These are phyloP conservation scores for Pachydiplax longipennis DNA, from an alignment of 2,888 invertebrate species.

Conservation along the genomic window DNA sequence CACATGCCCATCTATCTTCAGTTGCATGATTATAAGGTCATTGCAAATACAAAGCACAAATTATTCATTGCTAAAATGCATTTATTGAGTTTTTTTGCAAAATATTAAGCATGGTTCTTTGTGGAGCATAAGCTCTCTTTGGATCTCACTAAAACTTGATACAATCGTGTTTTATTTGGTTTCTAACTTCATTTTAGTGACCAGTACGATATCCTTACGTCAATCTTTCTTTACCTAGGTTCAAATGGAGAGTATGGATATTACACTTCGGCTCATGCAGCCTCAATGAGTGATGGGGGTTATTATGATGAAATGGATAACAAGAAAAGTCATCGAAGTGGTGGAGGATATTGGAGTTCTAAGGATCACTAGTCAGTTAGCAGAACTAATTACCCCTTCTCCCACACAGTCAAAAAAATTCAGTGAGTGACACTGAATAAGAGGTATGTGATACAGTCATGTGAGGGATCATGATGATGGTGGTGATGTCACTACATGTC, in stretches of 20 bases:
- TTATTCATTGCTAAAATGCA: too few species aligned
- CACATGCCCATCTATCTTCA: too few species aligned
- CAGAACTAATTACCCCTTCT: not conserved
- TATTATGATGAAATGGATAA: constrained; percentile 35
- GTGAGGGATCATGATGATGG: constrained; percentile 44
- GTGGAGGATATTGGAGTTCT: constrained; percentile 40
- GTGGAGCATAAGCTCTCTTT: not conserved
- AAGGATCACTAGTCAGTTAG: constrained; percentile 45
- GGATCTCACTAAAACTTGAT: not conserved
- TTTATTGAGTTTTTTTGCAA: too few species aligned
- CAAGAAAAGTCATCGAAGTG: constrained; percentile 28
- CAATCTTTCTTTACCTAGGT: not conserved
- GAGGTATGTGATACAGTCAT: constrained; percentile 49
- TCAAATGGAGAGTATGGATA: constrained; percentile 49
- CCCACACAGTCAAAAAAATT: constrained; percentile 46
- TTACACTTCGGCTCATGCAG: constrained; percentile 5
- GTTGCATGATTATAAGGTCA: too few species aligned
- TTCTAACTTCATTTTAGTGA: not conserved
- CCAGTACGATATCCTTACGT: not conserved
- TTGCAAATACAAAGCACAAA: too few species aligned
- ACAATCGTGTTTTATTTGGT: not conserved
- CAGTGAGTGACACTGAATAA: constrained; percentile 49
- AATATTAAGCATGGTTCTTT: not conserved
- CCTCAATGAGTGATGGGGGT: constrained; percentile 26
- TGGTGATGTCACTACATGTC: constrained; percentile 44